Base-by-base conservation (phyloP, 1,140 invertebrate genomes). In the Ptiloglossa arizonensis region DNA sequence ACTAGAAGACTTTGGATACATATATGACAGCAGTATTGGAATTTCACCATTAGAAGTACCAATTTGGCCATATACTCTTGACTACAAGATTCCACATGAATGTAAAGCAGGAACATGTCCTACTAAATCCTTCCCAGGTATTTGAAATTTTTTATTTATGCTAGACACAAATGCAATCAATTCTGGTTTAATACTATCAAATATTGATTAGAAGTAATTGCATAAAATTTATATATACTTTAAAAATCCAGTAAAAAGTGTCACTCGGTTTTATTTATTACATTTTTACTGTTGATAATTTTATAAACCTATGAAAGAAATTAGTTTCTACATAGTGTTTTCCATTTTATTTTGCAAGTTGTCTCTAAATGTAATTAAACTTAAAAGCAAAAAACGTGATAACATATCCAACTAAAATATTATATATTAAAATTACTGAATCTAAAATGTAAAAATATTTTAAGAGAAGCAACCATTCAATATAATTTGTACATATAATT, bases 51-150 rank as follows among this genome's bases (percentile, higher is more conserved):
- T 95, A 1, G 94, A 95, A 78, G 93, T 96, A 38, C 97, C 97
- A n/a, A 95, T 98, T 56, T 98, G 98, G 98, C 98, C 98, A 0
- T 98, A 98, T 91, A 98, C 98, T 1, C 94, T 98, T 1, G 97
- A 98, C 90, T 97, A 96, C 90, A 97, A 97, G 92, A 97, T 98
- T 81, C 96, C 97, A 22, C 97, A 98, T 89, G 97, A 98, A 91
- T 98, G 97, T 91, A 97, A 97, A 92, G 96, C 97, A 63, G 97
- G 96, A 46, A 97, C 97, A 5, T 98, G 97, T 82, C 97, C 98
- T 0, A 97, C 96, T 5, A 96, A 96, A 92, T 95, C 96, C 15
- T 98, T 98, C 93, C 97, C 96, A 91, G 96, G 96, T 96, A 93
- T 87, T 87, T 82, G 29, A 52, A 64, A 38, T 71, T 38, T 57